phyloP scores from a whole-genome alignment of 2,113 vertebrate species.

The Trachemys scripta region DNA sequence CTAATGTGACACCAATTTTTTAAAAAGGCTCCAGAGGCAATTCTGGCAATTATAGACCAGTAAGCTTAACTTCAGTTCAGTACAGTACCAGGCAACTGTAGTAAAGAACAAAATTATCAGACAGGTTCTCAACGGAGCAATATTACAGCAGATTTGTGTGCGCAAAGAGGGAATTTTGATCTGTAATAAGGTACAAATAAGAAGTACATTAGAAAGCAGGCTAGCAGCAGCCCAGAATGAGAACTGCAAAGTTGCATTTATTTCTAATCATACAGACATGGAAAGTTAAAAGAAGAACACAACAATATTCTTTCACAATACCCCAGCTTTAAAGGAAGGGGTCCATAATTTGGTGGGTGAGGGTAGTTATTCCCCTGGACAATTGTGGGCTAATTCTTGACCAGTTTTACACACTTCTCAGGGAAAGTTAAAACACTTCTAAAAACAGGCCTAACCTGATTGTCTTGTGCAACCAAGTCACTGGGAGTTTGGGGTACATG shows the following conservation, averaged over 20 bases:
- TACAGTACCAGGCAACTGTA: neutral
- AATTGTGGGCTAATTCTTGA: neutral
- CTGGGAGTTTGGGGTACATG: fast-evolving
- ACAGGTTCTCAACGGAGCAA: neutral
- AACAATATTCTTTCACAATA: neutral
- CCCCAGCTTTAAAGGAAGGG: neutral
- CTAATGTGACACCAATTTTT: neutral
- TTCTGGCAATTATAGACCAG: neutral
- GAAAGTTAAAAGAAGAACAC: neutral
- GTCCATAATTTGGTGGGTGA: neutral
- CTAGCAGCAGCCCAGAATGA: neutral
- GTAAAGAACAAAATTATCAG: neutral
- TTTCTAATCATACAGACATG: neutral
- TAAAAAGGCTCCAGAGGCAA: neutral
- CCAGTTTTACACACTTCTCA: neutral
- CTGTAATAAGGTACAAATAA: neutral
- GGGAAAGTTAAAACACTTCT: neutral
- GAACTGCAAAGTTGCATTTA: neutral
- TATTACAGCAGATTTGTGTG: neutral
- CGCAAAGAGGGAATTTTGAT: neutral
- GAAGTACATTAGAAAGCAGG: neutral
- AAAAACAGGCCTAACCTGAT: neutral
- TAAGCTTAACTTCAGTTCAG: neutral
- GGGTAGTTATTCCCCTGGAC: neutral
- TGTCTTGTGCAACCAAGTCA: neutral